Base-by-base conservation (phyloP, 2,797 vertebrate genomes). In the Sibirionetta formosa region DNA sequence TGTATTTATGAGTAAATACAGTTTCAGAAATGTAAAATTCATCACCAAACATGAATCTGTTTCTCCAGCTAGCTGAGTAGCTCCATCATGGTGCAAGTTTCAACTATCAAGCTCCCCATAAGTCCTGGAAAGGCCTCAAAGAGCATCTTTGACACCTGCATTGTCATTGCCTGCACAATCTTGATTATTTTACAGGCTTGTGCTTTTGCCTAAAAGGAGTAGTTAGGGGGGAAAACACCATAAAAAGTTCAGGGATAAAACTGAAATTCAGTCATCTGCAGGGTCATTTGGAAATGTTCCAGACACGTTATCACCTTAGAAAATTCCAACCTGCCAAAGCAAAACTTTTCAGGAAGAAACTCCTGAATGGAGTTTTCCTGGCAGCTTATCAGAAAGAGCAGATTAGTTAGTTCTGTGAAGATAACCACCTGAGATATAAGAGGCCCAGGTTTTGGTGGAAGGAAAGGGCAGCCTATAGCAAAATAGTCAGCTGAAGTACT, bases 11-110 rank as follows among this genome's bases (percentile, higher is more conserved):
- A 27, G 22, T n/a, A 57, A 57, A 44, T 31, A 36, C 23, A 72
- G 23, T 88, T 88, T 84, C 42, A 82, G 61, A 95, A 95, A 88
- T 11, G 9, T 18, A 75, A 51, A 88, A 86, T 53, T 85, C 33
- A 26, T 60, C 15, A 44, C 26, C 40, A 73, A 88, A 56, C 11
- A 75, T 26, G 57, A 90, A 70, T 51, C 5, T 58, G 4, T 71
- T 91, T 91, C 54, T 51, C 27, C 46, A 79, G 46, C 14, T 63
- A 88, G 46, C 7, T 73, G 87, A 82, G 26, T 35, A 75, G 68
- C 22, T 65, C 82, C 54, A 79, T 40, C 1, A 1, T 1, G 8
- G 46, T 65, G 3, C 48, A 88, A 84, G 63, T 60, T 86, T 56
- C 75, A 90, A 20, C 23, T 57, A 20, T 15, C 44, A 93, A 63